Evolutionary conservation across 2,797 vertebrate species (phyloP).

Genomic region (Pteropus rufus): DNA sequence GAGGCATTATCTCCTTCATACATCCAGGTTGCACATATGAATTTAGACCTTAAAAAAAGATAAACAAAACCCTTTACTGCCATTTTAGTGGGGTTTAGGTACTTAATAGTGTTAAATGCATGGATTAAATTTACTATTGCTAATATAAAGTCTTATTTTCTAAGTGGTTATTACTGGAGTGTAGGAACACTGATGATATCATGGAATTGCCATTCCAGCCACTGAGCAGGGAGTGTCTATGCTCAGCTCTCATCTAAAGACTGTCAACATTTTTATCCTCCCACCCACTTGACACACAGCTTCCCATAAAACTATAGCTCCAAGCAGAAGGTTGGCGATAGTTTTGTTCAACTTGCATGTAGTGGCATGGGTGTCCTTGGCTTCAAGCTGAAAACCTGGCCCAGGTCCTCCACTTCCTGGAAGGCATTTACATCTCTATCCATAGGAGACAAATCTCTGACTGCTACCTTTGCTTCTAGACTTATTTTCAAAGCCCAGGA

Average conservation of each 20-base stretch:
- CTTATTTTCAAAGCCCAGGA: neutral
- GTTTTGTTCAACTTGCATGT: neutral
- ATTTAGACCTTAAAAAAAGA: neutral
- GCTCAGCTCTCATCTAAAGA: neutral
- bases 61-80: neutral
- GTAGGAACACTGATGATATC: neutral
- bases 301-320: neutral
- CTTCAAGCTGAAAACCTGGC: neutral
- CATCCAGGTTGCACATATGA: neutral
- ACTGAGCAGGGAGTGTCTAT: neutral
- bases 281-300: neutral
- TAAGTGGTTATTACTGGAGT: neutral
- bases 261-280: neutral
- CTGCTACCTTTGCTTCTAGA: neutral
- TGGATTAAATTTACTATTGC: neutral
- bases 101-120: neutral
- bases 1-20: neutral
- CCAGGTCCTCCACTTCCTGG: neutral
- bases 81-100: neutral
- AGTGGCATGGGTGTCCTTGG: neutral
- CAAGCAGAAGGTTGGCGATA: neutral
- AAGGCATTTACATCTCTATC: neutral
- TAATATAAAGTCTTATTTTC: slow-evolving; percentile 12
- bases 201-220: neutral
- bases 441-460: neutral